phyloP scores from a whole-genome alignment of 2,797 vertebrate genomes.

The Sandelia bainsii region DNA sequence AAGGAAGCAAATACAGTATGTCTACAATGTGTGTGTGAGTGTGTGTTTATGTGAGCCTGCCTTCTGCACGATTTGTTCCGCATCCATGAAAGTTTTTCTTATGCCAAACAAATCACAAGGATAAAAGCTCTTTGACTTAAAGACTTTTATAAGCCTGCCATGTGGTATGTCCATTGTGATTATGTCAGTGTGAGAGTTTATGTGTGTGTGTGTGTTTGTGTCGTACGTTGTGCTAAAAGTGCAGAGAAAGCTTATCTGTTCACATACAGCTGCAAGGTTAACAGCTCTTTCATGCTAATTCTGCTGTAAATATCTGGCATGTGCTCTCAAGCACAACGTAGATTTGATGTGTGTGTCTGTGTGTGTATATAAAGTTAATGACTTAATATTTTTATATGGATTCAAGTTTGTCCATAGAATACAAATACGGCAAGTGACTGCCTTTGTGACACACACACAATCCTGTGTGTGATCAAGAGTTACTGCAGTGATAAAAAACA shows the following conservation, averaged over 20 bases:
- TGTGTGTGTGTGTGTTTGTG: background rate
- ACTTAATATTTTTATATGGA: slow-evolving; percentile 7
- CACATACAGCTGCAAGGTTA: slow-evolving; percentile 14
- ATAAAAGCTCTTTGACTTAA: slow-evolving; percentile 16
- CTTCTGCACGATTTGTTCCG: slow-evolving; percentile 34
- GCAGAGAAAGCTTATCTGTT: slow-evolving; percentile 12
- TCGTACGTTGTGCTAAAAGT: background rate
- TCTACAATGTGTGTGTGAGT: slow-evolving; percentile 11
- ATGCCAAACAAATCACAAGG: slow-evolving; percentile 19
- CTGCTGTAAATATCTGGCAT: background rate
- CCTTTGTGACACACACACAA: background rate
- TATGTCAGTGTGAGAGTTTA: background rate
- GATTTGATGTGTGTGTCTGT: background rate
- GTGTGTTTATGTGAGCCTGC: background rate
- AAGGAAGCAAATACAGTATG: slow-evolving; percentile 23
- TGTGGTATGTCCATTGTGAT: background rate
- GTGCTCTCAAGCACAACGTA: background rate
- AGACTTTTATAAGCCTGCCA: background rate
- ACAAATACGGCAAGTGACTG: background rate
- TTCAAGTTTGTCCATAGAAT: background rate
- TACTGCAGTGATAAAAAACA: background rate
- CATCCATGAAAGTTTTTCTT: slow-evolving; percentile 17
- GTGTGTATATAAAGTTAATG: background rate
- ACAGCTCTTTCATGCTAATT: slow-evolving; percentile 13
- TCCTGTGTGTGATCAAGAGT: slow-evolving; percentile 1